These are phyloP conservation scores for Neelides sp. DNA, from an alignment of 1,140 invertebrate genomes.

Conservation along the genomic window DNA sequence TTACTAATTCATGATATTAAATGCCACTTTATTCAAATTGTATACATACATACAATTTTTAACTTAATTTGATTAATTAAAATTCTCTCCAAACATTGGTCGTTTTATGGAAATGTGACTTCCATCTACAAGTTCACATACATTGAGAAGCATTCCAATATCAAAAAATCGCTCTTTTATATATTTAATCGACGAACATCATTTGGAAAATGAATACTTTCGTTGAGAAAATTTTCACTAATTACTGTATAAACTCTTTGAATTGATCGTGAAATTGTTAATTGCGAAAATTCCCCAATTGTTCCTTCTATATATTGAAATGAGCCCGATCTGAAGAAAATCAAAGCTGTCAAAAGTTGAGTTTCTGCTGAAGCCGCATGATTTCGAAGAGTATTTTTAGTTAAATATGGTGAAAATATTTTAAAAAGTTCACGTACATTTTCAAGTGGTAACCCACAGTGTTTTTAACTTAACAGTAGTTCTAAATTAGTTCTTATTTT, in stretches of 20 bases:
- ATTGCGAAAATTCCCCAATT: slow-evolving; percentile 10
- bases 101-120: slow-evolving; percentile 30
- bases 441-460: slow-evolving; percentile 1
- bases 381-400: background rate
- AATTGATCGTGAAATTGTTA: slow-evolving; percentile 1
- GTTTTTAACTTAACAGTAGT: background rate
- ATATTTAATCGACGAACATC: background rate
- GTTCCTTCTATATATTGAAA: slow-evolving; percentile 13
- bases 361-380: slow-evolving; percentile 12
- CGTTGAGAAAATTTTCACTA: background rate
- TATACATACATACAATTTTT: no score
- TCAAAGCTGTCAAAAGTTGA: slow-evolving; percentile 7
- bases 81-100: no score
- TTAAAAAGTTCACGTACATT: background rate
- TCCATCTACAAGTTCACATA: slow-evolving; percentile 31
- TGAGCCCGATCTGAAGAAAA: slow-evolving; percentile 12
- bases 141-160: slow-evolving; percentile 9
- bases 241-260: background rate
- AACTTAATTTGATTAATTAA: no score
- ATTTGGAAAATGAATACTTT: slow-evolving; percentile 4
- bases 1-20: no score
- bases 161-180: slow-evolving; percentile 7
- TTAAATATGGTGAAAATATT: background rate
- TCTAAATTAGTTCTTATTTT: background rate
- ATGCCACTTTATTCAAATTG: no score